Conservation (phyloP, 2,888 invertebrate species). For the Phalera bucephala region DNA sequence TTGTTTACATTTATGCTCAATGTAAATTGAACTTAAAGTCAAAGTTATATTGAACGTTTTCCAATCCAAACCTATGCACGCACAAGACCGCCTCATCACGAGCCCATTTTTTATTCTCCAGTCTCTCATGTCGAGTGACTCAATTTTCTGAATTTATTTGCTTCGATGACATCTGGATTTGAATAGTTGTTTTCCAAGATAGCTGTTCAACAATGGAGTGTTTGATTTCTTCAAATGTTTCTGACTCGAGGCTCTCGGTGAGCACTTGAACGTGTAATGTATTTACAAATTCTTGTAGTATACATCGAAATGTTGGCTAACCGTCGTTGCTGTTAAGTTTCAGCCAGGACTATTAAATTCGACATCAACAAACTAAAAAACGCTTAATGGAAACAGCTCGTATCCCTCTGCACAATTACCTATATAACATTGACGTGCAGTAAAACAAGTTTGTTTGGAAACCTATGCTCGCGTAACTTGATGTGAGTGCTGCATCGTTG, state of each 20-base stretch:
- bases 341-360: constrained; percentile 34
- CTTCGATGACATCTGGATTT: neutral
- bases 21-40: constrained; percentile 9
- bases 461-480: constrained; percentile 32
- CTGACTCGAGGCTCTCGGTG: neutral
- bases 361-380: constrained; percentile 22
- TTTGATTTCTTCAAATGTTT: neutral
- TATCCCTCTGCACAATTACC: constrained; percentile 36
- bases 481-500: constrained; percentile 36
- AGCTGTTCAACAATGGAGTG: neutral
- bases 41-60: constrained; percentile 4
- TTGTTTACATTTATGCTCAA: constrained; percentile 8
- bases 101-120: constrained; percentile 2
- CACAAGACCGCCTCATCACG: constrained; percentile 2
- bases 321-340: constrained; percentile 27
- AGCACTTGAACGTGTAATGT: constrained; percentile 2
- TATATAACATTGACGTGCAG: constrained; percentile 25
- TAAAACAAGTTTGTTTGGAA: constrained; percentile 31
- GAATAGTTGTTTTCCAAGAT: neutral
- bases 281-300: constrained; percentile 20
- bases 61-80: constrained; percentile 2
- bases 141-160: constrained; percentile 5
- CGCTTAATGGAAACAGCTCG: constrained; percentile 30
- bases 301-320: constrained; percentile 27
- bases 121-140: constrained; percentile 4